Evolutionary conservation across 2,888 invertebrate genomes (phyloP).

Genomic region (Hartigia nigra): DNA sequence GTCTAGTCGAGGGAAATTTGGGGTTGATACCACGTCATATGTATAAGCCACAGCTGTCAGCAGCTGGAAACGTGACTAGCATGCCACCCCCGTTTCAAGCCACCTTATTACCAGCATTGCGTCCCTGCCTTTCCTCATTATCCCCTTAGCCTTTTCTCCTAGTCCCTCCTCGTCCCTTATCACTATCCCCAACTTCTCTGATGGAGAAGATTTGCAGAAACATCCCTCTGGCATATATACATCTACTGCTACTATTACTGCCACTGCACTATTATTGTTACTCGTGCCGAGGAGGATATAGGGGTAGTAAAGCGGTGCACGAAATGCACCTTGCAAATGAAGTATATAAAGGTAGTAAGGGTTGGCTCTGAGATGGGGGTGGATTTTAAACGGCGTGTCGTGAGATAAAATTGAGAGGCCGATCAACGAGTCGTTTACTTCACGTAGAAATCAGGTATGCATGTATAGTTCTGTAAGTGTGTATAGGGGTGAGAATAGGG

Average conservation of each 20-base stretch:
- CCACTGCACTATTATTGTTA: neutral
- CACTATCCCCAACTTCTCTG: neutral
- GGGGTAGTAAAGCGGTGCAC: neutral
- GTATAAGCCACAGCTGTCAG: slow-evolving; percentile 66
- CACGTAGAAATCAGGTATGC: neutral
- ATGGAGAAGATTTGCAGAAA: neutral
- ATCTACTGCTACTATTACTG: neutral
- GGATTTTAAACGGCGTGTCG: neutral
- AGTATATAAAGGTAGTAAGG: neutral
- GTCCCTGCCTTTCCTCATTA: slow-evolving; percentile 57
- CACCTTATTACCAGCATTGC: slow-evolving; percentile 62
- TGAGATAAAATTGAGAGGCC: neutral
- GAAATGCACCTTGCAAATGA: neutral
- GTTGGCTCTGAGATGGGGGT: neutral
- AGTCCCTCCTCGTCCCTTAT: neutral
- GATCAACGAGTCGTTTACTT: neutral
- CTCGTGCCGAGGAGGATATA: neutral
- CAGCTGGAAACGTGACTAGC: slow-evolving; percentile 65
- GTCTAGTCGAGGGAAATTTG: slow-evolving; percentile 52
- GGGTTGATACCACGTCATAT: slow-evolving; percentile 65
- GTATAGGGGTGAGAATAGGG: neutral
- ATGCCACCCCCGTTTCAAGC: slow-evolving; percentile 54
- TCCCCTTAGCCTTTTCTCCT: slow-evolving; percentile 61
- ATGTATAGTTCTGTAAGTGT: neutral
- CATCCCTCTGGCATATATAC: neutral